Conservation (phyloP, 2,888 invertebrate genomes). For the Hydroisotoma schaefferi region DNA sequence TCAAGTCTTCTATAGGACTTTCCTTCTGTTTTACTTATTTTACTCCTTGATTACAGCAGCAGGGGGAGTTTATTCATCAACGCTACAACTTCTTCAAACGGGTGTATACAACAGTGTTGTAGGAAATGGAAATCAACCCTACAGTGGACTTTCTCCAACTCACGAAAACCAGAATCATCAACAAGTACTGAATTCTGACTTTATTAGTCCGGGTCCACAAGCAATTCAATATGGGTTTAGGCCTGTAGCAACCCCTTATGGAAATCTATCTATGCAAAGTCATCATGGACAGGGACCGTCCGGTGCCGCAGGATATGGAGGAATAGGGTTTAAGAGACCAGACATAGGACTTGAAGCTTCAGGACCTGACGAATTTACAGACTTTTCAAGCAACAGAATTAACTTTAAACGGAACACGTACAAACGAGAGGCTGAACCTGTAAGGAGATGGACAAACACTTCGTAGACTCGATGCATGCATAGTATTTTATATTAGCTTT, state of each 20-base stretch:
- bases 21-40: constrained; percentile 5
- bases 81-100: constrained; percentile 9
- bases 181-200: not conserved
- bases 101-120: constrained; percentile 2
- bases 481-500: not conserved
- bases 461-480: no score
- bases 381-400: constrained; percentile 7
- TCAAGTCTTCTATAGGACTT: not conserved
- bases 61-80: constrained; percentile 7
- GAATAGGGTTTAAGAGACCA: not conserved
- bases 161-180: no score
- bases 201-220: constrained; percentile 26
- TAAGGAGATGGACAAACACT: not conserved
- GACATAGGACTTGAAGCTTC: not conserved
- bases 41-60: constrained; percentile 11
- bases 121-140: constrained; percentile 1
- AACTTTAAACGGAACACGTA: constrained; percentile 8
- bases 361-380: not conserved
- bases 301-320: not conserved
- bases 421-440: constrained; percentile 8
- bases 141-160: not conserved
- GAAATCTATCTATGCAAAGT: constrained; percentile 27
- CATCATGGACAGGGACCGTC: not conserved
- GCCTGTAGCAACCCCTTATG: constrained; percentile 41
- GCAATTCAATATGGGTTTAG: constrained; percentile 44